These are phyloP conservation scores for Mythimna loreyi DNA, from an alignment of 2,888 invertebrate genomes.

Conservation along the genomic window DNA sequence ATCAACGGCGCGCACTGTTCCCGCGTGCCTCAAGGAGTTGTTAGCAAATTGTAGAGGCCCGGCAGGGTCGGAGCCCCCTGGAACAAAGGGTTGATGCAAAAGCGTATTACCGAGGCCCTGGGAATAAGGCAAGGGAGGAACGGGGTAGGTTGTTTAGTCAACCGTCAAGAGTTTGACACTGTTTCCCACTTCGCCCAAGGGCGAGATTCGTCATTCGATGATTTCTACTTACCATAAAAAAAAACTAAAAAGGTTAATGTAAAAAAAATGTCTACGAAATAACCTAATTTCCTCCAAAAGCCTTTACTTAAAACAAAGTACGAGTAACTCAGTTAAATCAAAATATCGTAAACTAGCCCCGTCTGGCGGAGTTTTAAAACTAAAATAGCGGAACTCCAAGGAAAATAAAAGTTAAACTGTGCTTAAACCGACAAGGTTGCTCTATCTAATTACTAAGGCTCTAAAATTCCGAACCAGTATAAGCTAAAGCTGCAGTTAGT, in stretches of 20 bases:
- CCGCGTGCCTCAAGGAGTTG: too few relatives aligned
- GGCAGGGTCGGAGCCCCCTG: too few relatives aligned
- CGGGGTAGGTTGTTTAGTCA: too few relatives aligned
- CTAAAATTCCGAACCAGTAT: slow-evolving; percentile 20
- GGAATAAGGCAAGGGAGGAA: too few relatives aligned
- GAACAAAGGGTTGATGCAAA: too few relatives aligned
- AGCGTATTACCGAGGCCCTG: too few relatives aligned
- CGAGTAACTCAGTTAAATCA: slow-evolving; percentile 24
- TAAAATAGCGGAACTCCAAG: slow-evolving; percentile 35
- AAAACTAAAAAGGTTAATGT: background rate
- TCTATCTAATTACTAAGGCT: slow-evolving; percentile 44
- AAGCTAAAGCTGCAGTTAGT: background rate
- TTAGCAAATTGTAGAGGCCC: too few relatives aligned
- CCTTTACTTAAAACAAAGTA: slow-evolving; percentile 8
- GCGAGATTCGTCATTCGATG: too few relatives aligned
- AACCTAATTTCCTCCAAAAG: slow-evolving; percentile 4
- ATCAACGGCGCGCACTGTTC: too few relatives aligned
- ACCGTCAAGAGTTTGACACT: too few relatives aligned
- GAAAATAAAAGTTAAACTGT: slow-evolving; percentile 55
- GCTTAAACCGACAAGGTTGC: slow-evolving; percentile 44
- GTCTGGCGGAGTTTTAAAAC: slow-evolving; percentile 34
- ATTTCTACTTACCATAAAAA: too few relatives aligned
- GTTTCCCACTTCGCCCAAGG: too few relatives aligned
- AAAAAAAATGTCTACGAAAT: background rate
- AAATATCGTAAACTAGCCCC: slow-evolving; percentile 26